Base-by-base conservation (phyloP, 2,797 vertebrate genomes). In the Scomberomorus guttatus region DNA sequence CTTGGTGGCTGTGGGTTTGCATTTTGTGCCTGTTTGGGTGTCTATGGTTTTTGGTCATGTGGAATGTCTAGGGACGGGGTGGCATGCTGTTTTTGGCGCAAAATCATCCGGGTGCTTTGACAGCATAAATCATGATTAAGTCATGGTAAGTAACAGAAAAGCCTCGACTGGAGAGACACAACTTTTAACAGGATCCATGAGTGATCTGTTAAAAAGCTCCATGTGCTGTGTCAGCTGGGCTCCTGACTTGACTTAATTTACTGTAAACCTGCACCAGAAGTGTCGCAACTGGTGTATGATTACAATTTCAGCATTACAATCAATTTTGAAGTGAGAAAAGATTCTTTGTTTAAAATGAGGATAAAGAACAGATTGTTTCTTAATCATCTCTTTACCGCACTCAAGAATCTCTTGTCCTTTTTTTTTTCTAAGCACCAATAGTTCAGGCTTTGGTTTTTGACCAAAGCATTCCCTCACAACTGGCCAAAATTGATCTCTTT, bases 1-100 rank as follows among this genome's bases (percentile, higher is more conserved):
- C 59, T 69, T 3, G 22, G 70, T 72, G 64, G 74, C 37, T 83
- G 69, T 60, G 79, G 82, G 29, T 85, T 66, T 88, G 74, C 73
- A 69, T 84, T 72, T 85, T 83, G 65, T 72, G 79, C 77, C 79
- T 88, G 75, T 87, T 82, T 85, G 78, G 80, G 57, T 87, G 87
- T 82, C 69, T 84, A 8, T 84, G 83, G 74, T 79, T 64, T 84
- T 42, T 71, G 72, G 72, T 64, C n/a, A 12, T 82, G 78, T 80
- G 76, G 85, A 85, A 82, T 90, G 86, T 81, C 56, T 83, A 1
- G 75, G 80, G 56, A 55, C 11, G 32, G 58, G 52, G 13, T 75
- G 77, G 88, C 84, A 89, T 89, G 84, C 73, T 89, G 81, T 60
- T 68, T 83, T 77, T 76, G 79, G 72, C 48, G 3, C 50, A 37